A percentile compares a stretch with the other conserved stretches of the same genome.
Conservation (phyloP, 1,140 invertebrate species). For the Dysdera silvatica region DNA sequence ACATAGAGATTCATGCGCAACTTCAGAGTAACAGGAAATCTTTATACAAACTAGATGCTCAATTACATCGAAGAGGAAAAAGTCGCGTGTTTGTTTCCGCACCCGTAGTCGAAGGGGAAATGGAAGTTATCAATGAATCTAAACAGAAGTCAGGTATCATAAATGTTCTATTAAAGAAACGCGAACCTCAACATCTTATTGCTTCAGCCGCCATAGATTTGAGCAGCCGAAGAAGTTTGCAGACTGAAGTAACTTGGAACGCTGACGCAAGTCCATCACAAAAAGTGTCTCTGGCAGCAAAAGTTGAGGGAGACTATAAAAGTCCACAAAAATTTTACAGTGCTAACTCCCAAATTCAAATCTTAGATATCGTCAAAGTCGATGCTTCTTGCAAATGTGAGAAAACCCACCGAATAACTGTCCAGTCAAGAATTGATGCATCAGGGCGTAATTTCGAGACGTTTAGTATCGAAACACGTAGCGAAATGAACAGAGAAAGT, state of each 20-base stretch:
- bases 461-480: neutral
- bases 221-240: neutral
- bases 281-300: neutral
- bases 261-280: neutral
- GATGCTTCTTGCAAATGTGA: no score
- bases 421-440: no score
- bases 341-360: neutral
- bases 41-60: neutral
- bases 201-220: neutral
- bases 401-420: no score
- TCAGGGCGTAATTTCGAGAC: neutral
- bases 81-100: neutral
- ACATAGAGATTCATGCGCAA: neutral
- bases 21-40: neutral
- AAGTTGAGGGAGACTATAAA: neutral
- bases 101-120: constrained; percentile 1
- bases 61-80: neutral
- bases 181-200: neutral
- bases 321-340: neutral
- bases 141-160: neutral
- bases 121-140: neutral
- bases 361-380: neutral
- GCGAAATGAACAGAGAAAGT: neutral
- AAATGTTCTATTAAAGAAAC: neutral
- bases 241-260: constrained; percentile 1